Percentiles rank a stretch among this genome's conserved stretches.
Evolutionary conservation across 2,888 invertebrate genomes (phyloP).

Genomic region (Salpingus planirostris): DNA sequence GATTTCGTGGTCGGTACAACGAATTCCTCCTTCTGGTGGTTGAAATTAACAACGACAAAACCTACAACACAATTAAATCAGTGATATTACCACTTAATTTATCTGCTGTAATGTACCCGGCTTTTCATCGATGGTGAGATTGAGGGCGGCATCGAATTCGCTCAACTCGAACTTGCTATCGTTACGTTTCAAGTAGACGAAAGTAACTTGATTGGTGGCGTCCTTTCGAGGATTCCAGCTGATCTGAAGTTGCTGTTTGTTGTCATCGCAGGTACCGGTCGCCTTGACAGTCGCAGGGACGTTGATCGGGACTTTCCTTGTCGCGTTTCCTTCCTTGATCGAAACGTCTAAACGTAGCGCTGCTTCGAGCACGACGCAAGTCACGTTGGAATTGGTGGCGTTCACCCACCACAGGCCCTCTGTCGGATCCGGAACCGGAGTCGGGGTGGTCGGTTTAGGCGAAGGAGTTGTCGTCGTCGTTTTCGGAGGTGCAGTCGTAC

Average conservation of each 20-base stretch:
- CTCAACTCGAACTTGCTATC: conserved; percentile 22
- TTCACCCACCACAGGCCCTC: conserved; percentile 45
- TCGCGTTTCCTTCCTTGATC: conserved; percentile 40
- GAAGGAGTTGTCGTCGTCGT: conserved; percentile 27
- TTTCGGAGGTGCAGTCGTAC: conserved; percentile 33
- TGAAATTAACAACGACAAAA: too few relatives aligned
- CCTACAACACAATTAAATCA: too few relatives aligned
- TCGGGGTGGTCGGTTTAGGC: conserved; percentile 18
- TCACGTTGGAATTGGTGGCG: conserved; percentile 33
- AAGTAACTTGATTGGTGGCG: conserved; percentile 15
- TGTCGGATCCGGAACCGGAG: conserved; percentile 32
- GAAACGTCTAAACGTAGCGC: conserved; percentile 56
- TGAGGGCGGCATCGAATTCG: too few relatives aligned
- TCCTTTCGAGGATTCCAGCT: conserved; percentile 34
- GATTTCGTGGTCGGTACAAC: conserved; percentile 55
- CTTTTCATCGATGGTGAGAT: too few relatives aligned
- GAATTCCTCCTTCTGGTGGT: conserved; percentile 48
- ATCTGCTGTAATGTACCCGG: too few relatives aligned
- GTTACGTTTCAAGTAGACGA: conserved; percentile 21
- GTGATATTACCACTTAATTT: too few relatives aligned
- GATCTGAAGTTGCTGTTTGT: too few relatives aligned
- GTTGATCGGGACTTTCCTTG: conserved; percentile 30
- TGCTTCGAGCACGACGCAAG: conserved; percentile 59
- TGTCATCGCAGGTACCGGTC: conserved; percentile 39
- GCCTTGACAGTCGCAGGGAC: conserved; percentile 40